Conservation (phyloP, 2,113 vertebrate genomes). For the Stigmatopora argus region DNA sequence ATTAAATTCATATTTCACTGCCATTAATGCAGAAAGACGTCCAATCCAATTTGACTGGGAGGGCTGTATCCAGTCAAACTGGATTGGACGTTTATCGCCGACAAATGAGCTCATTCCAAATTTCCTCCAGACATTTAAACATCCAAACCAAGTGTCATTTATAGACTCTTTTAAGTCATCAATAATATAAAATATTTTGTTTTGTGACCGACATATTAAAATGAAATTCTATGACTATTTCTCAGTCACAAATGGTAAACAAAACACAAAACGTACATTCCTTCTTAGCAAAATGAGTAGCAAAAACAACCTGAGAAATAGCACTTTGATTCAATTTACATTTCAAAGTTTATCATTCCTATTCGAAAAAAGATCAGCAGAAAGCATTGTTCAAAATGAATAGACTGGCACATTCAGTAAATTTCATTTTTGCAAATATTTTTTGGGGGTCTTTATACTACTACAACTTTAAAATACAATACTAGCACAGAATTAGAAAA, state of each 20-base stretch:
- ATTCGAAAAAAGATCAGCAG: conserved; percentile 16
- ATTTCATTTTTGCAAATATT: background rate
- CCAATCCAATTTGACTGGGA: too few species aligned
- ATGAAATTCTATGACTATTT: background rate
- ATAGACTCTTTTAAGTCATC: too few species aligned
- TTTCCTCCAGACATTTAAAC: background rate
- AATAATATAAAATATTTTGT: too few species aligned
- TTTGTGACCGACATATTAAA: too few species aligned
- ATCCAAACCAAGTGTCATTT: too few species aligned
- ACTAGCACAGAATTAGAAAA: conserved; percentile 5
- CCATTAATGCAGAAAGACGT: too few species aligned
- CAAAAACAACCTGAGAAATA: conserved; percentile 24
- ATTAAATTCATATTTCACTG: too few species aligned
- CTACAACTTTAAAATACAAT: background rate
- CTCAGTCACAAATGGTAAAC: background rate
- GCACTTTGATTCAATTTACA: conserved; percentile 26
- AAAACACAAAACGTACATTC: background rate
- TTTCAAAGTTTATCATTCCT: conserved; percentile 1
- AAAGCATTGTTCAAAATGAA: background rate
- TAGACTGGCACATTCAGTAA: background rate
- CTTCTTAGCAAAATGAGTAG: background rate
- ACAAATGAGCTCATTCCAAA: too few species aligned
- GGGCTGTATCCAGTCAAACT: too few species aligned
- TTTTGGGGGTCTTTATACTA: background rate
- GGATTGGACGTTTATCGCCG: too few species aligned